Conservation (phyloP, 2,113 vertebrate species). For the Zosterops japonicus region DNA sequence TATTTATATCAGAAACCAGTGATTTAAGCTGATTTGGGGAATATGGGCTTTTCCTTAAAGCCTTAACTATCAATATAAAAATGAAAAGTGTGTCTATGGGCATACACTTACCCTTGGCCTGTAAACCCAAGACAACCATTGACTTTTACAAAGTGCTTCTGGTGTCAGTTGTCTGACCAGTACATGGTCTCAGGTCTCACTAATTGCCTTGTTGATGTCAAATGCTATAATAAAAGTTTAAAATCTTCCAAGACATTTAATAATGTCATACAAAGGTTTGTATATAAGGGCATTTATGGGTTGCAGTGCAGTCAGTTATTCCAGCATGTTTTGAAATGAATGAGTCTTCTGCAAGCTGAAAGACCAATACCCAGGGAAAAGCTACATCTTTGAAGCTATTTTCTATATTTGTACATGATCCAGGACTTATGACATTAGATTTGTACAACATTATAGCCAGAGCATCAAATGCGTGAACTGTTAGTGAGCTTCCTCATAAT, state of each 20-base stretch:
- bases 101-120: background rate
- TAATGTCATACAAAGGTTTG: background rate
- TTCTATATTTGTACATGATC: conserved; percentile 49
- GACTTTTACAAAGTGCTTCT: conserved; percentile 27
- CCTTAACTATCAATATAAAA: background rate
- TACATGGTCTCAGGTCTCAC: background rate
- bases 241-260: conserved; percentile 19
- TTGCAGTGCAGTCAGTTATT: background rate
- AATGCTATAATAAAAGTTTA: conserved; percentile 30
- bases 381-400: background rate
- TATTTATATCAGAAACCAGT: background rate
- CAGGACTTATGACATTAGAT: conserved; percentile 27
- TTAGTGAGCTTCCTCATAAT: conserved; percentile 58
- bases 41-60: background rate
- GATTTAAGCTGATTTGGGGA: background rate
- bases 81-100: background rate
- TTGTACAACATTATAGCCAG: conserved; percentile 29
- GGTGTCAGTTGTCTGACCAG: conserved; percentile 42
- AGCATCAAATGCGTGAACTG: conserved; percentile 17
- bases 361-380: background rate
- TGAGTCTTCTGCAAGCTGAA: background rate
- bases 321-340: conserved; percentile 10
- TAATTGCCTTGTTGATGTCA: conserved; percentile 71
- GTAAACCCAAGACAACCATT: background rate
- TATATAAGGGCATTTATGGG: background rate